Conservation (phyloP, 2,797 vertebrate species). For the Vultur gryphus region DNA sequence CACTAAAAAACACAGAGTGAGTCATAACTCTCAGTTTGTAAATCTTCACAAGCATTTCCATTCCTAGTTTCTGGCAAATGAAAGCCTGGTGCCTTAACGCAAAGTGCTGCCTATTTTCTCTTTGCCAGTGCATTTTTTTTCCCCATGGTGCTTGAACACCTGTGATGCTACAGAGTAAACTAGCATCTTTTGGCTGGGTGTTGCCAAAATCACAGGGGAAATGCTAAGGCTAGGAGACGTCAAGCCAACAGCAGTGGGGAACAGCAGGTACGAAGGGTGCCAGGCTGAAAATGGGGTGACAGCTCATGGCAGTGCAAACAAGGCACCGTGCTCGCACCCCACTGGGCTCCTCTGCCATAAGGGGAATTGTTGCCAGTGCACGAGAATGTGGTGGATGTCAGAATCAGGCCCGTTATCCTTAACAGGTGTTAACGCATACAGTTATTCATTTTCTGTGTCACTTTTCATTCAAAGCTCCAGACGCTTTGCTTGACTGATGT, state of each 20-base stretch:
- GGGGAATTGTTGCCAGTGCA: neutral
- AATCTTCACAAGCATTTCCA: neutral
- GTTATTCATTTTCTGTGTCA: neutral
- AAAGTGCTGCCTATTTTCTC: neutral
- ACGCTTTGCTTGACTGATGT: neutral
- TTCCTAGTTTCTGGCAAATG: neutral
- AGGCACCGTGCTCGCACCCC: neutral
- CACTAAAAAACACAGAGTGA: neutral
- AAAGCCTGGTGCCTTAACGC: neutral
- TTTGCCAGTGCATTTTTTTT: fast-evolving
- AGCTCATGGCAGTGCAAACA: neutral
- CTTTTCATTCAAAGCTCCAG: neutral
- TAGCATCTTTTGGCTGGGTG: neutral
- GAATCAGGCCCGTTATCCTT: neutral
- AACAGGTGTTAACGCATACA: neutral
- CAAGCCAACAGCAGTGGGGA: neutral
- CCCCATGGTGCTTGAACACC: fast-evolving
- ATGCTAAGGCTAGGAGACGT: neutral
- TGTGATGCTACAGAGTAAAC: neutral
- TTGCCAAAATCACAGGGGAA: neutral
- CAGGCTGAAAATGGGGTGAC: neutral
- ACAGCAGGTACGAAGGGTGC: neutral
- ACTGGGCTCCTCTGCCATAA: neutral
- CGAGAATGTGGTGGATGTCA: neutral
- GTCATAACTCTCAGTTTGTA: neutral